Evolutionary conservation across 2,888 invertebrate genomes (phyloP).

Genomic region (Phalera bucephala): DNA sequence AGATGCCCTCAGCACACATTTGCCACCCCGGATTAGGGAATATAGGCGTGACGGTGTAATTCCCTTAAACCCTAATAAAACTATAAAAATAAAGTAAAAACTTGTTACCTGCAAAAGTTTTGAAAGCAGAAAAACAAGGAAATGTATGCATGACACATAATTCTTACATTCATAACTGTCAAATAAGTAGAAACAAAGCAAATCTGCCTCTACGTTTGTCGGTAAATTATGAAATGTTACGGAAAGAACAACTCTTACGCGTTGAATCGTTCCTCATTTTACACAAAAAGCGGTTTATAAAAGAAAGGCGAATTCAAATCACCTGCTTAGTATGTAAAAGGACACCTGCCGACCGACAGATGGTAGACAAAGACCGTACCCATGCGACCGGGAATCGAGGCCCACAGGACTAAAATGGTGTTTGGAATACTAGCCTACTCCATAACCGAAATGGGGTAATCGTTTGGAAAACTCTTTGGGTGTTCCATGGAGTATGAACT

Average conservation of each 20-base stretch:
- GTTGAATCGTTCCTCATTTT: conserved; percentile 19
- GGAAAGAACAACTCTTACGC: conserved; percentile 17
- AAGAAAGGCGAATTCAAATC: conserved; percentile 66
- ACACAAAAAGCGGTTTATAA: conserved; percentile 29
- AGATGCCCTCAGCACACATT: too few species aligned
- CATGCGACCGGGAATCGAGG: conserved; percentile 41
- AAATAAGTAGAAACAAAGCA: too few species aligned
- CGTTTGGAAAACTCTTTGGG: conserved; percentile 1
- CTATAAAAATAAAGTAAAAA: too few species aligned
- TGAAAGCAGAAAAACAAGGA: too few species aligned
- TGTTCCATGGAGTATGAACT: neutral
- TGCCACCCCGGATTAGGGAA: too few species aligned
- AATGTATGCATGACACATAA: too few species aligned
- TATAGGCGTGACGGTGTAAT: too few species aligned
- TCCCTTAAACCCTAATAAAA: too few species aligned
- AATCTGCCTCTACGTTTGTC: too few species aligned
- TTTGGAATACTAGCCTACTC: neutral
- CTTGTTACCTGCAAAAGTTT: too few species aligned
- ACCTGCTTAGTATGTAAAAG: conserved; percentile 76
- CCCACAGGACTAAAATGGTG: conserved; percentile 11
- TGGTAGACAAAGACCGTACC: conserved; percentile 57
- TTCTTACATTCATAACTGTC: too few species aligned
- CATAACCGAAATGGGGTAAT: neutral
- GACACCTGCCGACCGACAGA: conserved; percentile 75
- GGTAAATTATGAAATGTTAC: too few species aligned